Evolutionary conservation across 1,140 invertebrate species (phyloP).

Genomic region (Subanguina moxae): DNA sequence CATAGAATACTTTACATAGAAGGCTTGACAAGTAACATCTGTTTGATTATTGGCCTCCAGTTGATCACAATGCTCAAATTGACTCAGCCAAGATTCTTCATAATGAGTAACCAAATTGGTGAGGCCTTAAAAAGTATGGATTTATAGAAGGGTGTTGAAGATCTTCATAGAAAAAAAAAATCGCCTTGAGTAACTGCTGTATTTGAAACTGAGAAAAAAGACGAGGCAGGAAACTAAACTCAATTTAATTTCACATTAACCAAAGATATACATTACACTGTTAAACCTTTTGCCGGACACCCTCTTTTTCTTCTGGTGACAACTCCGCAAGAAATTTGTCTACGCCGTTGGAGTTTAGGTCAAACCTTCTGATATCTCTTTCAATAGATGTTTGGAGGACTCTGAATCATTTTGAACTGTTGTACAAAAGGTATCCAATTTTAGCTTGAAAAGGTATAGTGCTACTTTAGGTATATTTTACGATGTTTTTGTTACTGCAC

Average conservation of each 20-base stretch:
- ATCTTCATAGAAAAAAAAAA: too few relatives aligned
- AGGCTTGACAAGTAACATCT: slow-evolving; percentile 22
- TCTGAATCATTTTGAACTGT: neutral
- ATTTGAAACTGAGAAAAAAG: too few relatives aligned
- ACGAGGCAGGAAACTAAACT: too few relatives aligned
- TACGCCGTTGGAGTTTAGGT: slow-evolving; percentile 2
- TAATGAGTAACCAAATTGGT: neutral
- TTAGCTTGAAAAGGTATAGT: too few relatives aligned
- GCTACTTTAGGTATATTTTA: too few relatives aligned
- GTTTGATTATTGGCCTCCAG: neutral
- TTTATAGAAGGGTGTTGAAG: too few relatives aligned
- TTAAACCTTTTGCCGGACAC: slow-evolving; percentile 19
- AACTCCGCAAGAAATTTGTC: slow-evolving; percentile 23
- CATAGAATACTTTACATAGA: slow-evolving; percentile 22
- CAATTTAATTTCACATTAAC: neutral
- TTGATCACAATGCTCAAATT: slow-evolving; percentile 47
- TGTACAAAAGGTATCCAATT: slow-evolving; percentile 4
- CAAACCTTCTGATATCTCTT: slow-evolving; percentile 18
- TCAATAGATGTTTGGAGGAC: slow-evolving; percentile 16
- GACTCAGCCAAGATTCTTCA: slow-evolving; percentile 36
- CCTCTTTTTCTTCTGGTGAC: slow-evolving; percentile 14
- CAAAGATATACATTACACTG: neutral
- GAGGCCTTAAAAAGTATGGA: neutral
- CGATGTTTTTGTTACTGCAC: too few relatives aligned
- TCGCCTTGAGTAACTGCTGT: too few relatives aligned